A percentile compares a stretch with the other conserved stretches of the same genome.
phyloP scores from a whole-genome alignment of 2,113 vertebrate species.

The Vombatus ursinus region DNA sequence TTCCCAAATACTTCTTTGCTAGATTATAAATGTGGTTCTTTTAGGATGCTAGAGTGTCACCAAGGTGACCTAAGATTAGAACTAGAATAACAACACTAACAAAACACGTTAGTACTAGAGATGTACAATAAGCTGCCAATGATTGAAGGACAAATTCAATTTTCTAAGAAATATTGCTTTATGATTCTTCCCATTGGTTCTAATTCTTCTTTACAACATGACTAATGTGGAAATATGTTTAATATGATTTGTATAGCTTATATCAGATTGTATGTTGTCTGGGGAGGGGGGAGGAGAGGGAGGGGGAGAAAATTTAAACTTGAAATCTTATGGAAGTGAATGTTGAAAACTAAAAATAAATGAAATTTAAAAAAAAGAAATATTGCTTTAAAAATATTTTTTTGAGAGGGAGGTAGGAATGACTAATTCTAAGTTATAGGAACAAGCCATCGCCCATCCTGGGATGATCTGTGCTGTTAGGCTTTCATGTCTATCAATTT shows the following conservation, averaged over 20 bases:
- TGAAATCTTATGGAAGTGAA: no score
- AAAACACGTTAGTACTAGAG: neutral
- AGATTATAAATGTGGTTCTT: neutral
- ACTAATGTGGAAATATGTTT: no score
- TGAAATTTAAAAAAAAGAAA: no score
- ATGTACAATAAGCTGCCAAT: neutral
- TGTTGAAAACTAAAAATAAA: no score
- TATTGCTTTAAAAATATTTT: neutral
- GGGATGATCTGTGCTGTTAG: slow-evolving; percentile 3
- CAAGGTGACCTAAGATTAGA: neutral
- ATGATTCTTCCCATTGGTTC: neutral
- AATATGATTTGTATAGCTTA: no score
- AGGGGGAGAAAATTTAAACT: no score
- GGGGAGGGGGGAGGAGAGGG: no score
- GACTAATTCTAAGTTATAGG: slow-evolving; percentile 23
- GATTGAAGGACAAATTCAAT: neutral
- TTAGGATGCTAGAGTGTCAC: neutral
- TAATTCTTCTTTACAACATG: no score
- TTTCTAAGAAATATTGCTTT: neutral
- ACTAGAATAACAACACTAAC: no score
- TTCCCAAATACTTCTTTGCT: no score
- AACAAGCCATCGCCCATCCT: neutral
- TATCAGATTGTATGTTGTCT: no score
- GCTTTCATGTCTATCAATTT: slow-evolving; percentile 11
- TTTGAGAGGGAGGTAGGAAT: neutral